Evolutionary conservation across 2,797 vertebrate species (phyloP), one percentile per base, ranked within the genome.

Genomic region (Danio albolineatus): DNA sequence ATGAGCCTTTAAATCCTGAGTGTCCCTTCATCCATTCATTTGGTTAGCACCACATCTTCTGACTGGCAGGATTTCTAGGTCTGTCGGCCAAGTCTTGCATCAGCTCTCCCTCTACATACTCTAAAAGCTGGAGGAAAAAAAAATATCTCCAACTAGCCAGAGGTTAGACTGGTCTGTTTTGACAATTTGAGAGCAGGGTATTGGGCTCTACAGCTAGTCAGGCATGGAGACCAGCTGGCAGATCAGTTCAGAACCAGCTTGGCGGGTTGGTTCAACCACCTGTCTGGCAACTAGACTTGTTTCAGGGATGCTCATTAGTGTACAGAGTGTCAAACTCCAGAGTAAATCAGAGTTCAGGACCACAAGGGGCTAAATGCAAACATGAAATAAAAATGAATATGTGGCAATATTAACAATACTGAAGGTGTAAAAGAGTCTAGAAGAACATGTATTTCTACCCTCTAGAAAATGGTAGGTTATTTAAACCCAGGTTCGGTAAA

Each of bases 31-130:
- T 56, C 17, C 38, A 71, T 71, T 54, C 28, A 28, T 28, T 28
- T 71, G 69, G 17, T 71, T 10, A 69, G 46, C 73, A 87, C 79
- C 73, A 73, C 76, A 54, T 80, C 57, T 81, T 39, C 38, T 38
- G 6, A 49, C 61, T 78, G 51, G 56, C 43, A 73, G 17, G 41
- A 48, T 36, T 17, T 60, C 41, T 43, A 71, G 19, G 14, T 60
- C 10, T 36, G 53, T 60, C 16, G 5, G 71, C 56, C 53, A 48
- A 73, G 41, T 46, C 54, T 73, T 46, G 36, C 56, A 73, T 59
- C 71, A 60, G 71, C 56, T 46, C 17, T 6, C 19, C 71, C 28
- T 73, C 43, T 41, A 57, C 54, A 36, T 28, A n/a, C 39, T 60
- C 54, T 60, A 60, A 60, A 73, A 60, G 39, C 54, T 10, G 53